Evolutionary conservation across 2,888 invertebrate species (phyloP), one percentile per base, ranked within the genome.

Genomic region (Salpingus planirostris): DNA sequence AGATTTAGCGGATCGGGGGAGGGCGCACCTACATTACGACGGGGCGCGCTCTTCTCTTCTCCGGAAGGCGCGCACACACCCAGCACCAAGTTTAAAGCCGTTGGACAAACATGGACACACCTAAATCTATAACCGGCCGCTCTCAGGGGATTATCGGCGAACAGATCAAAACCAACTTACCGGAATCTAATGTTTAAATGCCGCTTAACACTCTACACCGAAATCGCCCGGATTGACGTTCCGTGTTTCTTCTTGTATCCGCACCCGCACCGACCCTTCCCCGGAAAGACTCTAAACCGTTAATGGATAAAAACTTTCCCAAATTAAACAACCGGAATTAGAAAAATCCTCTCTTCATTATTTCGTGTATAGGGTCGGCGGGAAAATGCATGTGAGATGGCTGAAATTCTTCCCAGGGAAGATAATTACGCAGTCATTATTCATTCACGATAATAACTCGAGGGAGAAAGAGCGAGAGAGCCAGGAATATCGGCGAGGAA

Each of bases 101-200:
- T 60, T 61, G 62, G 59, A 60, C 62, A 65, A 65, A 65, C 65
- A 55, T 56, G 62, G 59, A 62, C 60, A 62, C 61, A 63, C 62
- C 62, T 63, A 64, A 64, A 62, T 63, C 62, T 63, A 63, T 62
- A 61, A 59, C 58, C 60, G 53, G 49, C 58, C 56, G 57, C 57
- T 60, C 55, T 38, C 59, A 58, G 46, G 44, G 60, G 62, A 64
- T 62, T 63, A 62, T 60, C 62, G 58, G 51, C 55, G 58, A 59
- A 55, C 56, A 60, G 56, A 61, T 60, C 60, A 57, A 52, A 57
- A 58, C 57, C 58, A 57, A 61, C 57, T 60, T 55, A 49, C 45
- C 50, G 51, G 52, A 56, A 58, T 59, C 52, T 55, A 49, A 50
- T 52, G 54, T 53, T 54, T 47, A 48, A 51, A 50, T 50, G 52